Evolutionary conservation across 2,797 vertebrate genomes (phyloP).

Genomic region (Cirrhinus molitorella): DNA sequence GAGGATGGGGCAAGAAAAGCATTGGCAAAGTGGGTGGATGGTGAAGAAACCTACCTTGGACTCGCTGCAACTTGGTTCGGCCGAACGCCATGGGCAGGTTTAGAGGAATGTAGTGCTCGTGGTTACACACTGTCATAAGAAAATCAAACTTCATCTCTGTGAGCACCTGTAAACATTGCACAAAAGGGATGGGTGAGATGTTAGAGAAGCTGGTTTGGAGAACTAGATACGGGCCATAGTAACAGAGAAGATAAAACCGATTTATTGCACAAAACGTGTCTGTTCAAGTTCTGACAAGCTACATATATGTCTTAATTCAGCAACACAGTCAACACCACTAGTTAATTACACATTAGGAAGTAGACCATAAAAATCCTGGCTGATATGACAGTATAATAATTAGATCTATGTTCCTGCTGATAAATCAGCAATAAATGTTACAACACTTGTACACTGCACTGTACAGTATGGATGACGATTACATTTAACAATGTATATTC

Average conservation of each 20-base stretch:
- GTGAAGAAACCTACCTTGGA: slow-evolving; percentile 84
- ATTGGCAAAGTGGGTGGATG: not conserved
- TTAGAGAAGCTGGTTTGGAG: not conserved
- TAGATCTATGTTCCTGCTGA: not conserved
- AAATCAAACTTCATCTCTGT: slow-evolving; percentile 97
- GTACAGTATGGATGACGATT: not conserved
- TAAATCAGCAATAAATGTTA: not conserved
- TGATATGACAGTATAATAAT: not conserved
- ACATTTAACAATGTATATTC: not conserved
- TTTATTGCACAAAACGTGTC: not conserved
- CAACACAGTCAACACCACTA: not conserved
- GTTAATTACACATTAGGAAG: not conserved
- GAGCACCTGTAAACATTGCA: slow-evolving; percentile 79
- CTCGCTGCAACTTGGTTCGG: slow-evolving; percentile 91
- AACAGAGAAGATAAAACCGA: not conserved
- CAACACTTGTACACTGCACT: not conserved
- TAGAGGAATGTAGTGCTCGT: slow-evolving; percentile 97
- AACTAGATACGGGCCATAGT: not conserved
- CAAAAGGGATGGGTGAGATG: not conserved
- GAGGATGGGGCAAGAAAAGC: not conserved
- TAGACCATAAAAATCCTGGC: not conserved
- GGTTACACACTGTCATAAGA: slow-evolving; percentile 91
- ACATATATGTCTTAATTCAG: not conserved
- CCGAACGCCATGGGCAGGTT: slow-evolving; percentile 96
- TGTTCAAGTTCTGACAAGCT: slow-evolving; percentile 24